phyloP scores from a whole-genome alignment of 1,140 invertebrate species.

The Sarcophaga peregrina region DNA sequence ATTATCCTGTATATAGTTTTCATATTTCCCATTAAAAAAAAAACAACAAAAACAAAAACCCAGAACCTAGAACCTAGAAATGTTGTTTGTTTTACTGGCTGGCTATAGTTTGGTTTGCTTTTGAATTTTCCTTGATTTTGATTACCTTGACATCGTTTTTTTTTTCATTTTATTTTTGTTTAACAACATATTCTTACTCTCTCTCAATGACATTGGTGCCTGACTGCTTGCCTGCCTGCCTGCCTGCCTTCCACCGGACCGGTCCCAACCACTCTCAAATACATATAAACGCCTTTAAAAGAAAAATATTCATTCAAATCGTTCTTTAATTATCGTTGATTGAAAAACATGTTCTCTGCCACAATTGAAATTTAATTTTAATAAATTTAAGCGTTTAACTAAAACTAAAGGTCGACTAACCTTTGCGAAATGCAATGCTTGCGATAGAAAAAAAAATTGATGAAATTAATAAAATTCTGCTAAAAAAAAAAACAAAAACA shows the following conservation, averaged over 20 bases:
- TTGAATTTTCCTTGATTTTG: not conserved
- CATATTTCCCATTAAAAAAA: no score
- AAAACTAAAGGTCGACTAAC: not conserved
- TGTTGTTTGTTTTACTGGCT: no score
- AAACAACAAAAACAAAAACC: no score
- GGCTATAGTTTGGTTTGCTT: not conserved
- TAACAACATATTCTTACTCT: not conserved
- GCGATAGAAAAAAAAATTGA: no score
- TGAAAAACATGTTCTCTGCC: not conserved
- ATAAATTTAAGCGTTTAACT: not conserved
- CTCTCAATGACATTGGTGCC: not conserved
- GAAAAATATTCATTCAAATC: not conserved
- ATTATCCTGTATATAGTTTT: no score
- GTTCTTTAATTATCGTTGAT: conserved; percentile 11
- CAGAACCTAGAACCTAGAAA: no score
- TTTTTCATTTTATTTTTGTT: not conserved
- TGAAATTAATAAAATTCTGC: no score
- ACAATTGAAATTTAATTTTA: conserved; percentile 3
- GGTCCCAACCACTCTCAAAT: not conserved
- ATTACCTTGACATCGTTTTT: conserved; percentile 5
- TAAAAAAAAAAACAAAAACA: no score
- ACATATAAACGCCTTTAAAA: not conserved
- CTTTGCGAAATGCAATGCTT: no score
- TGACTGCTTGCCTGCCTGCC: no score
- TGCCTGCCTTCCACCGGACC: no score